Base-by-base conservation (phyloP, 2,797 vertebrate species). In the Sciaenops ocellatus region DNA sequence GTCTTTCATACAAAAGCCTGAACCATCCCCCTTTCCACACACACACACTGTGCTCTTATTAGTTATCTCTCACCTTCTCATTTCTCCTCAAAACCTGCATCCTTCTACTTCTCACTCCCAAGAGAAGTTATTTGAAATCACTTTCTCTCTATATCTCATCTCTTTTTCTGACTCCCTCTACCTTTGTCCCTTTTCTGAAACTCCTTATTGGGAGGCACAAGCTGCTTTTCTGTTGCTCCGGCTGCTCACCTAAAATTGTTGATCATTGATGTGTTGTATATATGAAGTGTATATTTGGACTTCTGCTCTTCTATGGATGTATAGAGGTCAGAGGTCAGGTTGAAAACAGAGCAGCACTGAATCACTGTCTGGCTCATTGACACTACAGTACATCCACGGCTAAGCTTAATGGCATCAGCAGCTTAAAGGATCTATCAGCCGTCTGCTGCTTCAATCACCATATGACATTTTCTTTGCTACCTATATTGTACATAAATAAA, bases 41-140 rank as follows among this genome's bases (percentile, higher is more conserved):
- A 38, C 42, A 12, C 51, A 59, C 73, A 56, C 60, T 42, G 42
- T 56, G 57, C 52, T 54, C 69, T 44, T 69, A 73, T 78, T 13
- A 47, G 57, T 73, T 54, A 11, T 61, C 76, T 78, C 66, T 82
- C 59, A 17, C 76, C 51, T 57, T 69, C 73, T 78, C 52, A 51
- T 63, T 59, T 69, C 65, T 67, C 52, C 46, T 42, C 30, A 72
- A 54, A 75, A 34, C 51, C 50, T 75, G 42, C 2, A 2, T 82
- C 61, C 65, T 82, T 61, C 57, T 50, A 56, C 74, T 82, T 66
- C 26, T 56, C 51, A 44, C 7, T 82, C 69, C 65, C 62, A 4
- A 26, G 50, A 70, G 54, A 86, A 80, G 38, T 81, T 66, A 73
- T 64, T 61, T 44, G 9, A 85, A 79, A 79, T 84, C 20, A 46